phyloP scores from a whole-genome alignment of 2,113 vertebrate genomes.

The Anser cygnoides region DNA sequence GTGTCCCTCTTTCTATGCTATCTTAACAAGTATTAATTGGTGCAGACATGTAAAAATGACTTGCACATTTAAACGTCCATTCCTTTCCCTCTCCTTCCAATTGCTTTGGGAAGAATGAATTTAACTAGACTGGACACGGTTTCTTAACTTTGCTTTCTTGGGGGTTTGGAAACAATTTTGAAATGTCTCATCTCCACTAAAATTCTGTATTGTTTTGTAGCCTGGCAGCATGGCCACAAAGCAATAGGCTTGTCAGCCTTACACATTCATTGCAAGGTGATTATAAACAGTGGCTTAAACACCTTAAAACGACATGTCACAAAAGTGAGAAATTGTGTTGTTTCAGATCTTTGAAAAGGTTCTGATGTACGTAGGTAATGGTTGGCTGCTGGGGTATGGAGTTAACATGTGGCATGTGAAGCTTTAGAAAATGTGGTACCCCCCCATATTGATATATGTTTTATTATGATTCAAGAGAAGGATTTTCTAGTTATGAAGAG shows the following conservation, averaged over 20 bases:
- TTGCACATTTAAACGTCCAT: constrained; percentile 1
- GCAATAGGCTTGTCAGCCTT: neutral
- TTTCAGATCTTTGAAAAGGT: neutral
- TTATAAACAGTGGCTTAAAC: neutral
- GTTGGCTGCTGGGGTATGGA: neutral
- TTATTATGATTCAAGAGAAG: neutral
- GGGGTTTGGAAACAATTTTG: neutral
- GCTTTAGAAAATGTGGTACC: neutral
- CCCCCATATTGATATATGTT: neutral
- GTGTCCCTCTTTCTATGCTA: neutral
- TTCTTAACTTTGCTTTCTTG: constrained; percentile 26
- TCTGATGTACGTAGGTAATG: neutral
- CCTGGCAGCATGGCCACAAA: neutral
- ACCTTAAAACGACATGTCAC: neutral
- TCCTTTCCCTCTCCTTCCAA: neutral
- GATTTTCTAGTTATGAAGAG: neutral
- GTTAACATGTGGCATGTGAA: neutral
- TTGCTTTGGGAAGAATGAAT: constrained; percentile 38
- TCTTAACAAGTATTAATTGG: neutral
- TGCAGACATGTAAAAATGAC: neutral
- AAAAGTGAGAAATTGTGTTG: neutral
- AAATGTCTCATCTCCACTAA: neutral
- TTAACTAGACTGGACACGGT: neutral
- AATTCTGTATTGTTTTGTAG: neutral
- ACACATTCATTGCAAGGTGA: neutral